Base-by-base conservation (phyloP, 2,888 invertebrate genomes). In the Crioceris asparagi region DNA sequence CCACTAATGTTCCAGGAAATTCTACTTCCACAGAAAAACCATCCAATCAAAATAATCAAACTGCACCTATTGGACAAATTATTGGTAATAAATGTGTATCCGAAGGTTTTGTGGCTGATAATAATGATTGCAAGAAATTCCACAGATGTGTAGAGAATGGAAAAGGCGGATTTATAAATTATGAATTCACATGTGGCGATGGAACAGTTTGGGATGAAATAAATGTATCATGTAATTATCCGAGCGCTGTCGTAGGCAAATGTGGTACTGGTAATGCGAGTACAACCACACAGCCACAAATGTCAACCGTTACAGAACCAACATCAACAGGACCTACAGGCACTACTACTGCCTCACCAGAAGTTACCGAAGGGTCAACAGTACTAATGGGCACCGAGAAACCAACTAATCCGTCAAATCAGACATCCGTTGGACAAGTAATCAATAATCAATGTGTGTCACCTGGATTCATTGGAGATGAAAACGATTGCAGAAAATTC, bases 121-220 rank as follows among this genome's bases (percentile, higher is more conserved):
- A 70, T 26, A 64, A 65, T 29, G 72, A 84, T 53, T 86, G 85
- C 54, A 75, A 69, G 41, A 81, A 78, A 56, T 86, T 85, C 65
- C 83, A 82, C 56, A 72, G 84, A 48, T 86, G 86, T 61, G 82
- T 83, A 16, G 67, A 69, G 41, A 69, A 73, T 54, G 75, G 74
- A 1, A 64, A 69, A 16, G 73, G 72, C 43, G 67, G 68, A 2
- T 80, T 67, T 49, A 75, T 65, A 32, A 77, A 73, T 61, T 79
- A 80, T 56, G 78, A 82, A 41, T 87, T 83, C 59, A 67, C 66
- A n/a, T 86, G 86, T 60, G 79, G 76, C 2, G 73, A 79, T 39
- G 83, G 83, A 32, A 86, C 85, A 7, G 77, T 80, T 19, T 86
- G 85, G 84, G 83, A 83, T 63, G 70, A 74, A 38, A 64, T 68